Conservation (phyloP, 2,797 vertebrate genomes). For the Triplophysa yarkandensis region DNA sequence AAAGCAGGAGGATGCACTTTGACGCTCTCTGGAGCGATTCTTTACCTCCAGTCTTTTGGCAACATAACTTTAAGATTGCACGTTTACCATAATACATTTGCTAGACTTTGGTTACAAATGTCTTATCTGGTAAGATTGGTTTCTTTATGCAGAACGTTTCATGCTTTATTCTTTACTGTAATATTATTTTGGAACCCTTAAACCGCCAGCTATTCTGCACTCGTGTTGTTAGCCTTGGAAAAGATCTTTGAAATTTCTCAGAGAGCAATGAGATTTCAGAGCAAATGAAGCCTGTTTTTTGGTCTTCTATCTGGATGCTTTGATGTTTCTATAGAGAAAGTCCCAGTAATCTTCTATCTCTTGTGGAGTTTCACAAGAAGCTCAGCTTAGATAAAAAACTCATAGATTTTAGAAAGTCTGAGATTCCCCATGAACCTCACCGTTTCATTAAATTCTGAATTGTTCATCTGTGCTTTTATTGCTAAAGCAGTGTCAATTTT, state of each 20-base stretch:
- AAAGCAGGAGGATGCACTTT: slow-evolving; percentile 16
- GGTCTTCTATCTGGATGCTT: background rate
- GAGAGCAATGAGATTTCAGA: background rate
- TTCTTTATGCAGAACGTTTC: slow-evolving; percentile 8
- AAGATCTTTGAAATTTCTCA: background rate
- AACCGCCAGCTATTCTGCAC: background rate
- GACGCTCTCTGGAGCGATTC: slow-evolving; percentile 27
- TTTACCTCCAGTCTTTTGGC: slow-evolving; percentile 40
- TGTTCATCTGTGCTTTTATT: background rate
- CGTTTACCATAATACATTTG: slow-evolving; percentile 19
- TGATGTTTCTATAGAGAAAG: background rate
- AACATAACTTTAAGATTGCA: slow-evolving; percentile 29
- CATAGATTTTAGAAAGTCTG: background rate
- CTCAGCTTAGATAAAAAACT: background rate
- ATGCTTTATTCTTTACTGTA: slow-evolving; percentile 19
- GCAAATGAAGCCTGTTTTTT: background rate
- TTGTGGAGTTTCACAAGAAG: background rate
- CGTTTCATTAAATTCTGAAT: background rate
- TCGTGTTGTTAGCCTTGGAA: background rate
- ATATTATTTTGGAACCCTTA: slow-evolving; percentile 8
- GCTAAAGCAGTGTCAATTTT: background rate
- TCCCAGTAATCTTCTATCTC: background rate
- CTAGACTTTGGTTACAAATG: slow-evolving; percentile 19
- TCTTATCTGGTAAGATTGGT: slow-evolving; percentile 25
- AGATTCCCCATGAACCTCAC: background rate